phyloP scores from a whole-genome alignment of 1,140 invertebrate species.

The Lordiphosa stackelbergi region DNA sequence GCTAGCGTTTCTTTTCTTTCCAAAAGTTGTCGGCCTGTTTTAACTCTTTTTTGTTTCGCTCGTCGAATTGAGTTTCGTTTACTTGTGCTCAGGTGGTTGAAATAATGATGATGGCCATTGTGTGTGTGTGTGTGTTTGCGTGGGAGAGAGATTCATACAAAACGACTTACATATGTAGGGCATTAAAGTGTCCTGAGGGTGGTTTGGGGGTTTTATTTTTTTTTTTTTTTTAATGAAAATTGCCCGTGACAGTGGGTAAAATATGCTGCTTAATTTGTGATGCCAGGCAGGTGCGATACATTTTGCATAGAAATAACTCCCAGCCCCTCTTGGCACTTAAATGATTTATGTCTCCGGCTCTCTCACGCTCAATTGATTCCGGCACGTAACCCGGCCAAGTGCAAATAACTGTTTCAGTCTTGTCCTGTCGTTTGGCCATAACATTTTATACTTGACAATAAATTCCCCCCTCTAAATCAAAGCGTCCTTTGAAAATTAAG shows the following conservation, averaged over 20 bases:
- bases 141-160: slow-evolving; percentile 21
- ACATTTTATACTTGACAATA: slow-evolving; percentile 71
- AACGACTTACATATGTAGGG: slow-evolving; percentile 27
- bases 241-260: slow-evolving; percentile 50
- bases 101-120: background rate
- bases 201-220: slow-evolving; percentile 27
- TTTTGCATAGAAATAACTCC: slow-evolving; percentile 39
- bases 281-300: slow-evolving; percentile 59
- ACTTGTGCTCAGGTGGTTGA: slow-evolving; percentile 7
- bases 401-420: slow-evolving; percentile 71
- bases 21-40: background rate
- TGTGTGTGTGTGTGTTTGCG: slow-evolving; percentile 13
- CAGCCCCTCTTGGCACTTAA: slow-evolving; percentile 33
- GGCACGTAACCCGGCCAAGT: slow-evolving; percentile 67
- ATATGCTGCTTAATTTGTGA: slow-evolving; percentile 45
- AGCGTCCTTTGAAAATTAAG: slow-evolving; percentile 63
- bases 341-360: slow-evolving; percentile 55
- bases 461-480: slow-evolving; percentile 62
- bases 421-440: slow-evolving; percentile 47
- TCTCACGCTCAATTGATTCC: slow-evolving; percentile 58
- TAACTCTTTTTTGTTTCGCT: background rate
- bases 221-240: slow-evolving; percentile 60
- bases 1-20: too few species aligned
- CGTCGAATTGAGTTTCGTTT: slow-evolving; percentile 7
- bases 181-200: slow-evolving; percentile 1